Base-by-base conservation (phyloP, 2,113 vertebrate genomes). In the Chloebia gouldiae region DNA sequence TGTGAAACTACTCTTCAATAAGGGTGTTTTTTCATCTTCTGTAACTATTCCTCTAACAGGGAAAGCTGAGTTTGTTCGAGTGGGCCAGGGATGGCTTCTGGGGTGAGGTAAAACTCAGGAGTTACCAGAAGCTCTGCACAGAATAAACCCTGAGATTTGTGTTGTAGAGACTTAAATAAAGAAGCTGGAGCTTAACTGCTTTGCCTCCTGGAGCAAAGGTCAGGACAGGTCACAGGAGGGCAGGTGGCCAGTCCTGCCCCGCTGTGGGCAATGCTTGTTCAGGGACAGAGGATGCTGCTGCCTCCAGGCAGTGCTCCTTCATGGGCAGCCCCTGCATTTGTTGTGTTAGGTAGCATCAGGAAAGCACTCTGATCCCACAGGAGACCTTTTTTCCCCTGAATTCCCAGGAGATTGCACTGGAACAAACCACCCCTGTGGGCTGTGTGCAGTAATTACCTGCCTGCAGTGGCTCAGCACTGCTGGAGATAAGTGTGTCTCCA, bases 211-310 rank as follows among this genome's bases (percentile, higher is more conserved):
- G 66, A 76, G 12, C 4, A 15, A 11, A 69, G 50, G 73, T 73
- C 47, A 56, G 69, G 68, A 56, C 35, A 15, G 20, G 42, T 35
- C 4, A 2, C 6, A 2, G 60, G 44, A 88, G 23, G 81, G 44
- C 14, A 4, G 49, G 11, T 6, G 16, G 31, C 39, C 1, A 0
- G 6, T 49, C 56, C 73, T 87, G 56, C 63, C 27, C 53, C 23
- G 1, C 0, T 1, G 33, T 25, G 70, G 84, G 57, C 72, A 14
- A 63, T 13, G 8, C 17, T 81, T 0, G 0, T 7, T 23, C 47
- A 23, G 49, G 59, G 72, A 24, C 63, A 76, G 27, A 49, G 81
- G 57, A 49, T 42, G 45, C 45, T 45, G 53, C 60, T 35, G 56
- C 63, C 80, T 50, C 27, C 33, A 68, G 5, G 4, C 39, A 18